phyloP scores from a whole-genome alignment of 2,888 invertebrate genomes.

The Acrobasis repandana region DNA sequence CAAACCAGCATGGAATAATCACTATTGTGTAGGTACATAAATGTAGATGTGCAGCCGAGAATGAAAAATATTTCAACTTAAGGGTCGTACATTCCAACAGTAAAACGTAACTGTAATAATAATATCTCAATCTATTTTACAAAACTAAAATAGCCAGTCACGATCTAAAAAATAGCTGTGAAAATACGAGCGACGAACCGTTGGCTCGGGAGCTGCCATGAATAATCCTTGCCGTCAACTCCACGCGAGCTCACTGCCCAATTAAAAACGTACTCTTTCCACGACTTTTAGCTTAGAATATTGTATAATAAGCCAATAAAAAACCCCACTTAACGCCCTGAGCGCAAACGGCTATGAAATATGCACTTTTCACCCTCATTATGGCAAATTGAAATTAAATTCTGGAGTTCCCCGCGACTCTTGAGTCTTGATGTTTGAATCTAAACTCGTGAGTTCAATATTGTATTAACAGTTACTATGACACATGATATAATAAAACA shows the following conservation, averaged over 20 bases:
- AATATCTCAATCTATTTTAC: slow-evolving; percentile 35
- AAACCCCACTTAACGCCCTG: slow-evolving; percentile 80
- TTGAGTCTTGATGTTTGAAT: neutral
- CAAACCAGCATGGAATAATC: too few relatives aligned
- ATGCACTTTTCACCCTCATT: slow-evolving; percentile 79
- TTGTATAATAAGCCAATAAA: slow-evolving; percentile 83
- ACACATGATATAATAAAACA: too few relatives aligned
- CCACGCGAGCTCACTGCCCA: slow-evolving; percentile 78
- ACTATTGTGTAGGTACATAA: too few relatives aligned
- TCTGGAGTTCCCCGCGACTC: slow-evolving; percentile 51
- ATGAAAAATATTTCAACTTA: too few relatives aligned
- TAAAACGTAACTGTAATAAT: too few relatives aligned
- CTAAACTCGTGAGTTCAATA: neutral
- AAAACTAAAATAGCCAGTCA: slow-evolving; percentile 44
- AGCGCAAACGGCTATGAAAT: slow-evolving; percentile 72
- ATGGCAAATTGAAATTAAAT: slow-evolving; percentile 72
- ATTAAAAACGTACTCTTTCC: slow-evolving; percentile 83
- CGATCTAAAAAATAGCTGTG: slow-evolving; percentile 56
- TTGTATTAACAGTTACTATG: neutral
- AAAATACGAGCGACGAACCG: slow-evolving; percentile 67
- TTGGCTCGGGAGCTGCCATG: slow-evolving; percentile 76
- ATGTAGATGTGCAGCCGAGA: too few relatives aligned
- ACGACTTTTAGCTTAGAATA: slow-evolving; percentile 83
- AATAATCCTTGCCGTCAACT: slow-evolving; percentile 78
- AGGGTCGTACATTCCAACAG: too few relatives aligned